Base-by-base conservation (phyloP, 1,140 invertebrate species). In the Venturia canescens region DNA sequence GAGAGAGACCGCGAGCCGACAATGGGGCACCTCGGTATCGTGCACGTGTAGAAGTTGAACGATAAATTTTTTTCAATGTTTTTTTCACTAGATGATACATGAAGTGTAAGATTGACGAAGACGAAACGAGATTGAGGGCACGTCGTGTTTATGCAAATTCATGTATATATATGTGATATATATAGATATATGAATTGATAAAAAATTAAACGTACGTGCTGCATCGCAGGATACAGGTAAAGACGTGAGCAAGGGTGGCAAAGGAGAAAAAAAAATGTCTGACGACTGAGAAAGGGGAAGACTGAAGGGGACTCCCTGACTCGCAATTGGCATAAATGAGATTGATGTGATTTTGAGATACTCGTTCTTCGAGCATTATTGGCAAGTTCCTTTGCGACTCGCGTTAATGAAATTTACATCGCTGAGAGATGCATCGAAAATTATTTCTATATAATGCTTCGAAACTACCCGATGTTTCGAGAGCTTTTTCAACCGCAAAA, bases 291-390 rank as follows among this genome's bases (percentile, higher is more conserved):
- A 23, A 23, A 60, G 31, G n/a, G 63, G 34, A 74, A 74, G 82
- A 80, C 79, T 80, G 83, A 83, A 80, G 78, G 82, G 82, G 82
- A 81, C 78, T 76, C 80, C 27, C 82, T 79, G n/a, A 87, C 88
- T 87, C 82, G 86, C 87, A 90, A 90, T 91, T 91, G 90, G 89
- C 89, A 91, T 91, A 91, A 91, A 90, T 91, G 90, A 91, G 90
- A 91, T 91, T 91, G 89, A 91, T 91, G 90, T 87, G 89, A 91
- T 85, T 91, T 91, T 91, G 91, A 91, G 87, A 89, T 89, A 91
- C 89, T 91, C 86, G 69, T 71, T 34, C 38, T 63, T 27, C 21
- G 60, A 63, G 4, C 23, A 26, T 63, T 44, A 44, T 44, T 44
- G 38, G 38, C 38, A n/a, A n/a, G n/a, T n/a, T 9, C 34, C 34